Evolutionary conservation across 2,888 invertebrate species (phyloP), one percentile per base, ranked within the genome.

Genomic region (Phytoseiulus persimilis): DNA sequence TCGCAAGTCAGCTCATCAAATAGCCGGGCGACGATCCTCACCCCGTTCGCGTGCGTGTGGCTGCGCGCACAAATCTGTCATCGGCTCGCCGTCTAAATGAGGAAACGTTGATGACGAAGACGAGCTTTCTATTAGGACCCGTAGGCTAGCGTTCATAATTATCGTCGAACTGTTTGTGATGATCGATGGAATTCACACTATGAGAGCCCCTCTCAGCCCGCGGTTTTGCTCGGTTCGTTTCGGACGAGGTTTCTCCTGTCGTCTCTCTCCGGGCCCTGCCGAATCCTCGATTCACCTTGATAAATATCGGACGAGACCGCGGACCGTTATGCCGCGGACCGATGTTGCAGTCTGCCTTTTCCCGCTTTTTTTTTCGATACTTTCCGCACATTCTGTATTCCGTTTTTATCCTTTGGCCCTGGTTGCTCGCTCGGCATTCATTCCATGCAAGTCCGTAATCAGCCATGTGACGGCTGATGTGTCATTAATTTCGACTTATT

Each of bases 401-500:
- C 1, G 65, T 65, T 65, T 65, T 65, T 65, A 65, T 65, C 65
- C 65, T 6, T 23, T 65, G 9, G 65, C 18, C 65, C 28, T 65
- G 65, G 23, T 65, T 23, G 65, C 65, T 23, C 18, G 65, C 65
- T 65, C 65, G 65, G 65, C 65, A 65, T 65, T 28, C 28, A 65
- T 28, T n/a, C 65, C 65, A 65, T 65, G 65, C 65, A 65, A 65
- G 23, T 65, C 28, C 65, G 65, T 65, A 65, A 65, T 65, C 65
- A 65, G 65, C 65, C 11, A 65, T 28, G 65, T 23, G 65, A 65
- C 65, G 65, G 1, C 18, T 65, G 65, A 65, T 65, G 65, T 65
- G 65, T 65, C 65, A 65, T 65, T 65, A 65, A 65, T 65, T 65
- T 65, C 65, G 65, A 65, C 65, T 65, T 65, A 65, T 65, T 65